Evolutionary conservation across 2,888 invertebrate genomes (phyloP).

Genomic region (Tenodera sinensis): DNA sequence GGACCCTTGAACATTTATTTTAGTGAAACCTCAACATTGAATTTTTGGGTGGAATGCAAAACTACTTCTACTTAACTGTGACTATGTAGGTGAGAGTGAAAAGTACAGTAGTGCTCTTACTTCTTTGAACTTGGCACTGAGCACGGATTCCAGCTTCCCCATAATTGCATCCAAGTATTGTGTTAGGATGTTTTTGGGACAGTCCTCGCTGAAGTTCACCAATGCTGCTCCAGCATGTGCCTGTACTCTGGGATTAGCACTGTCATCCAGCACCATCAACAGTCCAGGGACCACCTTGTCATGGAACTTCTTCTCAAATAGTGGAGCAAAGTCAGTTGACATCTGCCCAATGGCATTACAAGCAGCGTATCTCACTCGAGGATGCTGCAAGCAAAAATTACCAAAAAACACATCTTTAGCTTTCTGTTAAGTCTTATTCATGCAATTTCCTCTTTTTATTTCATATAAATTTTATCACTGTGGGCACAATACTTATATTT

Average conservation of each 20-base stretch:
- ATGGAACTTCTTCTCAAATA: constrained; percentile 97
- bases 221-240: constrained; percentile 90
- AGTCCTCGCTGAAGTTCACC: constrained; percentile 99
- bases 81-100: no score
- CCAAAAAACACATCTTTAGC: neutral
- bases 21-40: no score
- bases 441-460: neutral
- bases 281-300: constrained; percentile 90
- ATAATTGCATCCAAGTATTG: constrained; percentile 90
- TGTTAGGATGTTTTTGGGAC: constrained; percentile 89
- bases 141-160: constrained; percentile 82
- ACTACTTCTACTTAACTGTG: no score
- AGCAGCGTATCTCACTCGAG: constrained; percentile 91
- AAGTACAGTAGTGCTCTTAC: constrained; percentile 41
- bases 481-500: neutral
- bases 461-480: neutral
- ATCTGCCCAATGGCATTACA: constrained; percentile 99
- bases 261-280: constrained; percentile 83
- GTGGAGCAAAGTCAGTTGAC: constrained; percentile 96
- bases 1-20: no score
- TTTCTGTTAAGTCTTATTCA: no score
- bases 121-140: constrained; percentile 91
- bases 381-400: constrained; percentile 58
- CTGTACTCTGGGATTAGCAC: constrained; percentile 89
- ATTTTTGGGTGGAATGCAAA: no score